Evolutionary conservation across 2,797 vertebrate species (phyloP).

Genomic region (Oreonectes daqikongensis): DNA sequence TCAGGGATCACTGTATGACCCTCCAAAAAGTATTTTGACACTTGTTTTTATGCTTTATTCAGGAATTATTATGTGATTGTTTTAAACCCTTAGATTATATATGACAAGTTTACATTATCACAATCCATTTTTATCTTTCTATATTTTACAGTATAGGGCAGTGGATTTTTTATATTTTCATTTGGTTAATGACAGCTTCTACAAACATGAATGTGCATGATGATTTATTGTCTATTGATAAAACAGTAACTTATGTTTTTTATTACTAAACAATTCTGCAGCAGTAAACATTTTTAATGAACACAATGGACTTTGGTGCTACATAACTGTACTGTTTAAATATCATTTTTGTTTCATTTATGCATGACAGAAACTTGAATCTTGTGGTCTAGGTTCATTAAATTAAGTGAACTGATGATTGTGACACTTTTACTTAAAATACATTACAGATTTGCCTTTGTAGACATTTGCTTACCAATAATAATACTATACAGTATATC

Average conservation of each 20-base stretch:
- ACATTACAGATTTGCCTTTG: no score
- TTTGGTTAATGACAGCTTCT: slow-evolving; percentile 1
- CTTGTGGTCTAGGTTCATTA: neutral
- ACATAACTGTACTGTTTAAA: neutral
- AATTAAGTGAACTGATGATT: neutral
- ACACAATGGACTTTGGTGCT: slow-evolving; percentile 24
- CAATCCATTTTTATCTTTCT: neutral
- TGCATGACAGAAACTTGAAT: neutral
- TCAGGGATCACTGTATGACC: slow-evolving; percentile 15
- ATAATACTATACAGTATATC: no score
- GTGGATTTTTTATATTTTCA: neutral
- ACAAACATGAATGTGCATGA: slow-evolving; percentile 1
- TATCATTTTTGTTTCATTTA: neutral
- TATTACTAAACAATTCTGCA: neutral
- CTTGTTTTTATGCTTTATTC: slow-evolving; percentile 7
- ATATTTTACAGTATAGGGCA: neutral
- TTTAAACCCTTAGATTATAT: slow-evolving; percentile 16
- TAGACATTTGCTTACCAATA: no score
- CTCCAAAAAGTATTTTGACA: neutral
- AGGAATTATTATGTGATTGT: neutral
- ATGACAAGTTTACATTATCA: neutral
- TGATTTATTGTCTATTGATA: neutral
- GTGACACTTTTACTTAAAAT: no score
- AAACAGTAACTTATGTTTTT: neutral
- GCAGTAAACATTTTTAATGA: neutral